Percentiles rank a stretch among this genome's conserved stretches.
These are phyloP conservation scores for Patella depressa DNA, from an alignment of 2,888 invertebrate genomes.

Conservation along the genomic window DNA sequence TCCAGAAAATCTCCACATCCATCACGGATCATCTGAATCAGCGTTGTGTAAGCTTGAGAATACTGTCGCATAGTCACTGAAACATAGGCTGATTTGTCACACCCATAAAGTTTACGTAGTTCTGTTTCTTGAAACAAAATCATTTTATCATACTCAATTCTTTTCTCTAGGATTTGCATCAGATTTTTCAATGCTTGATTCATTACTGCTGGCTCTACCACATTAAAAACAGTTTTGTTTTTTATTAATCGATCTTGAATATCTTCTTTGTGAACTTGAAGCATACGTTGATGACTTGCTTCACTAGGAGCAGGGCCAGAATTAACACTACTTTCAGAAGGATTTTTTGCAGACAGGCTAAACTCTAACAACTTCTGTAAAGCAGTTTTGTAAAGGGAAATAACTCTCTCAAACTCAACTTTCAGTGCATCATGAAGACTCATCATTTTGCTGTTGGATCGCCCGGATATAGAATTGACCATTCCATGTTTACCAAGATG, in stretches of 20 bases:
- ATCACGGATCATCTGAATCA: slow-evolving; percentile 43
- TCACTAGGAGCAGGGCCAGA: slow-evolving; percentile 82
- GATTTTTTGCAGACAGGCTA: slow-evolving; percentile 65
- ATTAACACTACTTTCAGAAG: slow-evolving; percentile 63
- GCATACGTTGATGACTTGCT: slow-evolving; percentile 89
- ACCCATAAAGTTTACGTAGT: slow-evolving; percentile 73
- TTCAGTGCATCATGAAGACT: slow-evolving; percentile 87
- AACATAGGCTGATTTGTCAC: slow-evolving; percentile 37
- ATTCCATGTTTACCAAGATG: slow-evolving; percentile 90
- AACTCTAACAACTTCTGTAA: slow-evolving; percentile 84
- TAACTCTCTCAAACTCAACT: slow-evolving; percentile 84
- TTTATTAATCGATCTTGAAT: slow-evolving; percentile 92
- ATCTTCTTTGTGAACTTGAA: slow-evolving; percentile 86
- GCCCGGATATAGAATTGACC: slow-evolving; percentile 72
- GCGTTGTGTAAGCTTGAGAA: slow-evolving; percentile 51
- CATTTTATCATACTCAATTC: slow-evolving; percentile 93
- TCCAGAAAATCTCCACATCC: slow-evolving; percentile 23
- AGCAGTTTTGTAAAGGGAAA: slow-evolving; percentile 89
- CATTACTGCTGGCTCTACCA: slow-evolving; percentile 81
- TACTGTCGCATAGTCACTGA: slow-evolving; percentile 51
- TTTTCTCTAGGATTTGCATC: slow-evolving; percentile 79
- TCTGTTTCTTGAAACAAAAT: slow-evolving; percentile 81
- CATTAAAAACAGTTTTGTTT: slow-evolving; percentile 87
- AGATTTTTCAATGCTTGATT: slow-evolving; percentile 86
- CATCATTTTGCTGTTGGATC: slow-evolving; percentile 74